Conservation (phyloP, 2,888 invertebrate genomes). For the Lycophotia porphyrea region DNA sequence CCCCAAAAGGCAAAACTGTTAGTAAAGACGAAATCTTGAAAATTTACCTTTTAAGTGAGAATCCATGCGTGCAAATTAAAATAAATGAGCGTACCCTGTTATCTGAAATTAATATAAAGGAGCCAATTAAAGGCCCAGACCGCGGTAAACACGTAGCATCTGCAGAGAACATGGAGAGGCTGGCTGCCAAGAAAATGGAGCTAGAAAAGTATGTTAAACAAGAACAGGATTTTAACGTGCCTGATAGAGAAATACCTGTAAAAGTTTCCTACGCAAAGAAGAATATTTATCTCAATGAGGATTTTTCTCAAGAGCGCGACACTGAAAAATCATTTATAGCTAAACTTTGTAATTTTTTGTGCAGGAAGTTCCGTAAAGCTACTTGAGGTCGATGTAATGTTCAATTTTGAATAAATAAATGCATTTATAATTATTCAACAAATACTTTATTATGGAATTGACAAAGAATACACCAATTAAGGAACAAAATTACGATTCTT, state of each 20-base stretch:
- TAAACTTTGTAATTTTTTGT: constrained; percentile 82
- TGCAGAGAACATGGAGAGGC: constrained; percentile 78
- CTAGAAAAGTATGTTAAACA: constrained; percentile 72
- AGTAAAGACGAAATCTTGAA: constrained; percentile 76
- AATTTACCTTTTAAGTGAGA: constrained; percentile 73
- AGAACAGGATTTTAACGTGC: constrained; percentile 58
- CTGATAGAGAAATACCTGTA: constrained; percentile 83
- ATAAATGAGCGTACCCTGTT: constrained; percentile 77
- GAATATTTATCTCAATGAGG: constrained; percentile 80
- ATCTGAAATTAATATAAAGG: constrained; percentile 82
- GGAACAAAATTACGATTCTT: no score
- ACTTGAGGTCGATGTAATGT: constrained; percentile 54
- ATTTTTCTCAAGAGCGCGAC: constrained; percentile 71
- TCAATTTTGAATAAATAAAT: constrained; percentile 47
- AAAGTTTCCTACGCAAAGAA: constrained; percentile 82
- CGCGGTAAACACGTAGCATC: constrained; percentile 75
- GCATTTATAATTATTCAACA: constrained; percentile 66
- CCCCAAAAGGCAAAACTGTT: constrained; percentile 54
- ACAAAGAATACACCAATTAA: constrained; percentile 65
- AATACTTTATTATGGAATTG: constrained; percentile 86
- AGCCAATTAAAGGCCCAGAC: constrained; percentile 52
- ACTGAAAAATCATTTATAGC: constrained; percentile 78
- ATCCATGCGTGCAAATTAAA: constrained; percentile 76
- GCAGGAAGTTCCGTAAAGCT: constrained; percentile 81
- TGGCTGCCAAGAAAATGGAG: constrained; percentile 78